Conservation (phyloP, 35 echinoderm and acorn worm species). For the Patiria miniata region DNA sequence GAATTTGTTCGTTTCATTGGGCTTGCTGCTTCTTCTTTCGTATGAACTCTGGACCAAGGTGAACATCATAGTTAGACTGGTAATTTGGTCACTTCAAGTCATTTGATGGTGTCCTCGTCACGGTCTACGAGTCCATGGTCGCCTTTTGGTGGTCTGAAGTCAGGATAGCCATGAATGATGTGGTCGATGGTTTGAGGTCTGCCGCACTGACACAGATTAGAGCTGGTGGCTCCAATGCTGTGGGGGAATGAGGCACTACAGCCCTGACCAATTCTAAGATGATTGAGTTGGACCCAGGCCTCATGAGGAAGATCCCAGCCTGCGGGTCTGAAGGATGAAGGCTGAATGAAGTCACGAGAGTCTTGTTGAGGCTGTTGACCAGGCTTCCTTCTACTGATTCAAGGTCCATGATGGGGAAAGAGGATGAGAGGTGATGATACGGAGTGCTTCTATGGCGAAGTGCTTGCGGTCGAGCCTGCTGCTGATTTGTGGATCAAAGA, state of each 20-base stretch:
- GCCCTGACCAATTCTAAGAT: background rate
- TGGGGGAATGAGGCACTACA: background rate
- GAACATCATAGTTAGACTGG: too few species aligned
- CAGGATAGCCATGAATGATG: conserved; percentile 14
- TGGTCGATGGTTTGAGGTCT: conserved; percentile 12
- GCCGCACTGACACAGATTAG: conserved; percentile 3
- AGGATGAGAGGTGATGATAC: background rate
- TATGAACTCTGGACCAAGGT: too few species aligned
- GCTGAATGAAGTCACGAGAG: background rate
- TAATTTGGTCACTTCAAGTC: background rate
- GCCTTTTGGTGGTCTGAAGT: conserved; percentile 15
- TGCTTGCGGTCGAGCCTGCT: background rate
- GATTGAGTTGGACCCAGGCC: background rate
- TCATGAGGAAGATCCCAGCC: too few species aligned
- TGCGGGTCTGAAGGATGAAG: too few species aligned
- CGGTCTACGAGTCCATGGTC: background rate
- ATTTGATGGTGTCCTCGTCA: conserved; percentile 1
- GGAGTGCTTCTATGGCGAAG: background rate
- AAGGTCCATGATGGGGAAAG: background rate
- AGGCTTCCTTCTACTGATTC: too few species aligned
- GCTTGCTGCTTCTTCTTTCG: too few species aligned
- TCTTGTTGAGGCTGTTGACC: background rate
- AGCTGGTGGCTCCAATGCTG: background rate
- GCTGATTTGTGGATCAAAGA: background rate
- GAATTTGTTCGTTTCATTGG: too few species aligned